A percentile compares a stretch with the other conserved stretches of the same genome.
phyloP scores from a whole-genome alignment of 1,140 invertebrate genomes.

The Lerema accius region DNA sequence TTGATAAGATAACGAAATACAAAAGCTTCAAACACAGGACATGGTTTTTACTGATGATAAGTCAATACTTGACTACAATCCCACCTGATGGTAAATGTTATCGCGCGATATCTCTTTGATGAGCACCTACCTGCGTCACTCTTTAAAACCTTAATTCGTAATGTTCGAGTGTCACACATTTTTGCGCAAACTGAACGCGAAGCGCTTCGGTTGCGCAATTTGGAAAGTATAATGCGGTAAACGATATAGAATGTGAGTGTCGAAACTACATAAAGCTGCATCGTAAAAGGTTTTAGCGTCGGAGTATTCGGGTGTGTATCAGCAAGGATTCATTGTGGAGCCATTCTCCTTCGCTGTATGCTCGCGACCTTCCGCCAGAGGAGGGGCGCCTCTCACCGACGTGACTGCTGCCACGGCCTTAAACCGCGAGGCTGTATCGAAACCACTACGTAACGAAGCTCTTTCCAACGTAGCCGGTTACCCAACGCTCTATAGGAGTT shows the following conservation, averaged over 20 bases:
- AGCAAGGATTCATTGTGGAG: slow-evolving; percentile 74
- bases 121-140: too few relatives aligned
- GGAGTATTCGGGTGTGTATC: slow-evolving; percentile 53
- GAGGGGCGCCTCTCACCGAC: slow-evolving; percentile 78
- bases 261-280: slow-evolving; percentile 33
- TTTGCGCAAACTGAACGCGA: slow-evolving; percentile 28
- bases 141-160: slow-evolving; percentile 31
- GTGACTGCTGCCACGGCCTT: slow-evolving; percentile 80
- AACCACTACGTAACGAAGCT: slow-evolving; percentile 78
- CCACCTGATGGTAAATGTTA: too few relatives aligned
- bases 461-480: slow-evolving; percentile 71
- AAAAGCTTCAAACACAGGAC: neutral
- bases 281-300: slow-evolving; percentile 40
- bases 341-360: slow-evolving; percentile 72
- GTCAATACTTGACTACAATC: too few relatives aligned
- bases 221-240: slow-evolving; percentile 33
- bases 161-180: slow-evolving; percentile 11
- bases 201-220: slow-evolving; percentile 25
- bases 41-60: neutral
- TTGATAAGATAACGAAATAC: neutral
- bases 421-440: slow-evolving; percentile 78
- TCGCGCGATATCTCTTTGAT: too few relatives aligned
- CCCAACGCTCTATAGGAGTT: slow-evolving; percentile 74
- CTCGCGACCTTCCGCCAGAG: slow-evolving; percentile 74
- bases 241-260: slow-evolving; percentile 22